Evolutionary conservation across 2,797 vertebrate genomes (phyloP).

Genomic region (Tiaroga cobitis): DNA sequence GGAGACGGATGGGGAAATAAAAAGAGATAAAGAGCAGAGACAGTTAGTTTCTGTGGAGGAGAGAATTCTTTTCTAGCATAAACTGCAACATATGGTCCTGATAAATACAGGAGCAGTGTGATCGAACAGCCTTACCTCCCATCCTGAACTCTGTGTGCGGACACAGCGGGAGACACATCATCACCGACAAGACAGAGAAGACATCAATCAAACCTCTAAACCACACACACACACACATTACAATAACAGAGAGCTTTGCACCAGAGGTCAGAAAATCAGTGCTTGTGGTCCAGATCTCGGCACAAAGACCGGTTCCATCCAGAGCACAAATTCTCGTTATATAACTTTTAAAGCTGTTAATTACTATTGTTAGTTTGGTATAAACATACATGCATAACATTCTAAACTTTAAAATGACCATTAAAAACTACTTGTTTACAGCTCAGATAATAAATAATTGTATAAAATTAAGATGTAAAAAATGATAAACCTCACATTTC

Average conservation of each 20-base stretch:
- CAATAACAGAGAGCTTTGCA: conserved; percentile 10
- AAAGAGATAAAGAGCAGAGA: conserved; percentile 38
- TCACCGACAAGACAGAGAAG: conserved; percentile 40
- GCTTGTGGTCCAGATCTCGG: not conserved
- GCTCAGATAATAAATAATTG: not conserved
- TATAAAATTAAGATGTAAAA: not conserved
- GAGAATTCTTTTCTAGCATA: conserved; percentile 42
- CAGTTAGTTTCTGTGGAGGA: conserved; percentile 50
- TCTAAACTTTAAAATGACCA: not conserved
- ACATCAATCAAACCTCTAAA: conserved; percentile 26
- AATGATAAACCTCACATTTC: not conserved
- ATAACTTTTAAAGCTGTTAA: too few relatives aligned
- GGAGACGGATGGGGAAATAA: conserved; percentile 28
- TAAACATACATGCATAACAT: not conserved
- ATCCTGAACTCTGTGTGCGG: conserved; percentile 79
- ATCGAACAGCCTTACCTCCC: conserved; percentile 76
- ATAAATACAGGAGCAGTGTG: conserved; percentile 26
- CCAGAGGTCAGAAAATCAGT: not conserved
- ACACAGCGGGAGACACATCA: conserved; percentile 15
- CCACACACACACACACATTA: conserved; percentile 42
- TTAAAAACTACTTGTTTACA: not conserved
- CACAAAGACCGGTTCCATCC: not conserved
- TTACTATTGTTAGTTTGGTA: too few relatives aligned
- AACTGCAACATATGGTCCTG: conserved; percentile 41
- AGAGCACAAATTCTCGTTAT: too few relatives aligned